These are phyloP conservation scores for Drosophila nannoptera DNA, from an alignment of 1,140 invertebrate species.

Conservation along the genomic window DNA sequence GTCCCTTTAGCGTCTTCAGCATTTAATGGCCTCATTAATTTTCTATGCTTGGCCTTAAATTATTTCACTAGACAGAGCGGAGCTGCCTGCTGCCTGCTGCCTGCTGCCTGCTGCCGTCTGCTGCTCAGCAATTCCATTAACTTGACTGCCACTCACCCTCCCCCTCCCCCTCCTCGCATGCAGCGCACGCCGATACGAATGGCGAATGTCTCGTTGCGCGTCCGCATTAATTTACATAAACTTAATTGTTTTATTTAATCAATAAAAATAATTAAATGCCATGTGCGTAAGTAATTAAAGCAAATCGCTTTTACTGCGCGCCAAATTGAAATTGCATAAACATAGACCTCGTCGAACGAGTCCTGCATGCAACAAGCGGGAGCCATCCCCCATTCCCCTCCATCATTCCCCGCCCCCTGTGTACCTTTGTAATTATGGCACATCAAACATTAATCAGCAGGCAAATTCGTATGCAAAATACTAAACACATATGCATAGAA, in stretches of 20 bases:
- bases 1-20: conserved; percentile 70
- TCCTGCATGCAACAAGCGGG: conserved; percentile 56
- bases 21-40: conserved; percentile 78
- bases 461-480: conserved; percentile 56
- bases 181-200: conserved; percentile 11
- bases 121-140: conserved; percentile 74
- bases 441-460: conserved; percentile 76
- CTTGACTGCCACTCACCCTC: conserved; percentile 44
- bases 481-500: conserved; percentile 41
- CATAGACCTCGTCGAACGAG: conserved; percentile 50
- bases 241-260: conserved; percentile 78
- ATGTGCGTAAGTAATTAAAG: conserved; percentile 78
- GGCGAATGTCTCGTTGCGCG: conserved; percentile 32
- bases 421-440: conserved; percentile 68
- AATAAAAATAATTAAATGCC: conserved; percentile 78
- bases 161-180: conserved; percentile 15
- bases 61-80: conserved; percentile 57
- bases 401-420: conserved; percentile 7
- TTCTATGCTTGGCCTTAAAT: conserved; percentile 77
- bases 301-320: conserved; percentile 73
- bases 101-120: conserved; percentile 12
- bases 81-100: conserved; percentile 21
- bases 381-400: not conserved
- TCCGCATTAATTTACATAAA: conserved; percentile 71
- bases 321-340: conserved; percentile 76